Percentiles rank a stretch among this genome's conserved stretches.
Conservation (phyloP, 2,797 vertebrate genomes). For the Allobates femoralis region DNA sequence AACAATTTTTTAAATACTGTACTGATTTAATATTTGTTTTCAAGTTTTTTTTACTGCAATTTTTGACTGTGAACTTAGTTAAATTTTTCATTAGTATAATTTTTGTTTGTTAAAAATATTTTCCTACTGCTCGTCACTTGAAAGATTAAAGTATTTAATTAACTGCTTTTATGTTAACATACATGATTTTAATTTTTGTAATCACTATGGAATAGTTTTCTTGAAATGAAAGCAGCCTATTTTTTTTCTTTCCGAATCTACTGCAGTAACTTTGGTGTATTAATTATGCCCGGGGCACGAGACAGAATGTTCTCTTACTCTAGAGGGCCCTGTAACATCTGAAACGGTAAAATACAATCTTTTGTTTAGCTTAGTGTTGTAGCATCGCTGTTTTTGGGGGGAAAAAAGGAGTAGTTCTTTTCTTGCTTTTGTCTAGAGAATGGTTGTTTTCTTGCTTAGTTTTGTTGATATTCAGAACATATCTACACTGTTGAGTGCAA, state of each 20-base stretch:
- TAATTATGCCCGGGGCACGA: conserved; percentile 70
- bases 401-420: background rate
- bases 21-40: background rate
- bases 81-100: conserved; percentile 43
- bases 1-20: background rate
- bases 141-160: conserved; percentile 60
- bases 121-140: conserved; percentile 30
- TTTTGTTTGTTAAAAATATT: conserved; percentile 48
- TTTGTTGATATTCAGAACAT: background rate
- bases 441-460: background rate
- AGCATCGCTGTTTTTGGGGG: conserved; percentile 1
- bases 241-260: conserved; percentile 69
- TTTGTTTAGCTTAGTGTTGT: conserved; percentile 48
- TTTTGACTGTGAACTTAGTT: conserved; percentile 36
- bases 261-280: conserved; percentile 73
- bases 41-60: background rate
- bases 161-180: conserved; percentile 53
- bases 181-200: conserved; percentile 61
- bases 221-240: conserved; percentile 64
- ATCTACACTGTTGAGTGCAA: background rate
- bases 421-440: no score
- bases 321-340: conserved; percentile 81
- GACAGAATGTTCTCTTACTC: conserved; percentile 71
- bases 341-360: conserved; percentile 44
- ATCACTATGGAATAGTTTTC: conserved; percentile 61